A percentile compares a stretch with the other conserved stretches of the same genome.
phyloP scores from a whole-genome alignment of 2,797 vertebrate genomes.

The Molossus alvarezi region DNA sequence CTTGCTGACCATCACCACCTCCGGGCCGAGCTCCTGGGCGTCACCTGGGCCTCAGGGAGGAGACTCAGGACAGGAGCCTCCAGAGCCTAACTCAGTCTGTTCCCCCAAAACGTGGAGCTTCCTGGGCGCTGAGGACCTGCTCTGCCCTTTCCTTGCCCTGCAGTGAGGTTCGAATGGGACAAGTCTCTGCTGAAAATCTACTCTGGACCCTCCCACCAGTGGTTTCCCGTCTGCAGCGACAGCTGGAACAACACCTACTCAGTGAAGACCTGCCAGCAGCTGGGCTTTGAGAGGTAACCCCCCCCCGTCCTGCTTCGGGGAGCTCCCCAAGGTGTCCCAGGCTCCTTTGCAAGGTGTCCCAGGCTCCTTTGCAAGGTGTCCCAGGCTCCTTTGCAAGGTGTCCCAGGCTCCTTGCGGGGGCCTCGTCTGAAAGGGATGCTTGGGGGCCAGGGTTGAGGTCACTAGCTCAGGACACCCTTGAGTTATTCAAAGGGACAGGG shows the following conservation, averaged over 20 bases:
- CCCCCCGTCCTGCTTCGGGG: not conserved
- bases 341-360: not conserved
- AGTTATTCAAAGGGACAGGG: not conserved
- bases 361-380: not conserved
- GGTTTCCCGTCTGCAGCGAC: constrained; percentile 93
- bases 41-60: not conserved
- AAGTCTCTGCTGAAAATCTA: constrained; percentile 91
- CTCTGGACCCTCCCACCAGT: constrained; percentile 90
- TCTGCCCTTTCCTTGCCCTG: not conserved
- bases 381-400: not conserved
- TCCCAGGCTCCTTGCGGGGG: not conserved
- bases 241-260: constrained; percentile 90
- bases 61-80: not conserved
- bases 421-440: not conserved
- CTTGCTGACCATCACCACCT: not conserved
- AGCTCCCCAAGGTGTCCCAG: not conserved
- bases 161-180: constrained; percentile 92
- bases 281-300: constrained; percentile 93
- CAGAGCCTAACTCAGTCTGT: not conserved
- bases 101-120: not conserved
- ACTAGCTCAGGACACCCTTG: not conserved
- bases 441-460: not conserved
- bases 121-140: not conserved
- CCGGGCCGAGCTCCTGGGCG: accelerated
- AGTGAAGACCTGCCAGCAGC: constrained; percentile 92